Base-by-base conservation (phyloP, 2,797 vertebrate species). In the Clarias pachynema region DNA sequence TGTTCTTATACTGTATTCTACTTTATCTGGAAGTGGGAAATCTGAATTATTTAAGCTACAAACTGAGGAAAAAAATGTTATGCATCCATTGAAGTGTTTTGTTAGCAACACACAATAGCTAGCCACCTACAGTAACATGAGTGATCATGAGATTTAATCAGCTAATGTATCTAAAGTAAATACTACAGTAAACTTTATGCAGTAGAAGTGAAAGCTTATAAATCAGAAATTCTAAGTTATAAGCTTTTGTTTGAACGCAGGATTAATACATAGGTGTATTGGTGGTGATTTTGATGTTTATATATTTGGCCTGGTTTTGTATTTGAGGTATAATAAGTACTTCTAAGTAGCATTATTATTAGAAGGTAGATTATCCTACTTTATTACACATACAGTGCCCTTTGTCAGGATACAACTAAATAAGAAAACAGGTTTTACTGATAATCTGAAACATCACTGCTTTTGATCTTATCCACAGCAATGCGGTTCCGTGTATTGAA, bases 401-500 rank as follows among this genome's bases (percentile, higher is more conserved):
- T 37, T 31, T 34, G 31, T 31, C 66, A 69, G 66, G 66, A 31
- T 26, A 57, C 31, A 22, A 69, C 8, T 40, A 40, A 70, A 49
- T 53, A 7, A 14, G 6, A 26, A 29, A 74, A n/a, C n/a, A 22
- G 18, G 5, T 69, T 73, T 18, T 40, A 20, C 44, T 56, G 9
- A 68, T 65, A 5, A 75, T 18, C 56, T 82, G 26, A n/a, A 87
- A 40, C n/a, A 1, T 86, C 65, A 74, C 7, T 44, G 22, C 68
- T 1, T 84, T 5, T 87, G 26, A 84, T 82, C 56, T 65, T 81
- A 70, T 8, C 40, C 84, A 84, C 77, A 98, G 97, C 94, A 0
- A 89, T 95, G 20, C 94, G 97, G 12, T 96, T 95, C 91, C 95
- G 95, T 31, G 91, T 97, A 1, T 92, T 98, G 63, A 99, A 98